Conservation (phyloP, 2,113 vertebrate genomes). For the Argyrosomus japonicus region DNA sequence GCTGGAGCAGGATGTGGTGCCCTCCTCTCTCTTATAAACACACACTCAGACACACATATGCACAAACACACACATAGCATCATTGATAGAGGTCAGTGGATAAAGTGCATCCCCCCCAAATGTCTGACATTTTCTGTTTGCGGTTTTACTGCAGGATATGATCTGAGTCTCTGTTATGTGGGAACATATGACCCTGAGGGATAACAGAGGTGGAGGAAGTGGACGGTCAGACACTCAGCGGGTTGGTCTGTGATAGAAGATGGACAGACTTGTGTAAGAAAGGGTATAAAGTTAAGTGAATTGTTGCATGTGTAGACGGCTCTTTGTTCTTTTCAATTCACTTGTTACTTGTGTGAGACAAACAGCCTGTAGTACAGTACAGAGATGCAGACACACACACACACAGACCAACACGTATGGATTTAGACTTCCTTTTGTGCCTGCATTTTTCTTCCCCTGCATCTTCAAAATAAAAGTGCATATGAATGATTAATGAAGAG, state of each 20-base stretch:
- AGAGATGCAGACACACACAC: neutral
- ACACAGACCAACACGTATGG: neutral
- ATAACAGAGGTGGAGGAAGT: constrained; percentile 16
- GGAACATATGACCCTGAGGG: constrained; percentile 22
- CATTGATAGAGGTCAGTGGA: constrained; percentile 42
- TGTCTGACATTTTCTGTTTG: constrained; percentile 61
- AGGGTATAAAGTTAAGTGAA: neutral
- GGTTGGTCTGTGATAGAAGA: neutral
- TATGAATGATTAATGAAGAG: constrained; percentile 52
- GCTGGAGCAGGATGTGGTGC: neutral
- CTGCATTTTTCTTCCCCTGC: constrained; percentile 7
- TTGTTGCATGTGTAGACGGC: neutral
- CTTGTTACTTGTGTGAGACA: constrained; percentile 1
- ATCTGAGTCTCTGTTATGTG: constrained; percentile 33
- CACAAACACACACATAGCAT: constrained; percentile 5
- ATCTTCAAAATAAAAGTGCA: constrained; percentile 46
- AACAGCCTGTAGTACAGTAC: neutral
- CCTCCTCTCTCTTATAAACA: neutral
- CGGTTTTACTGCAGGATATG: constrained; percentile 36
- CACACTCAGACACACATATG: neutral
- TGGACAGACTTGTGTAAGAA: neutral
- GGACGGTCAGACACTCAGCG: constrained; percentile 36
- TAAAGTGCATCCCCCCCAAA: constrained; percentile 51
- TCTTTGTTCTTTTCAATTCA: neutral
- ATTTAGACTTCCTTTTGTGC: neutral